Conservation (phyloP, 2,888 invertebrate genomes). For the Rhabditophanes sp. region DNA sequence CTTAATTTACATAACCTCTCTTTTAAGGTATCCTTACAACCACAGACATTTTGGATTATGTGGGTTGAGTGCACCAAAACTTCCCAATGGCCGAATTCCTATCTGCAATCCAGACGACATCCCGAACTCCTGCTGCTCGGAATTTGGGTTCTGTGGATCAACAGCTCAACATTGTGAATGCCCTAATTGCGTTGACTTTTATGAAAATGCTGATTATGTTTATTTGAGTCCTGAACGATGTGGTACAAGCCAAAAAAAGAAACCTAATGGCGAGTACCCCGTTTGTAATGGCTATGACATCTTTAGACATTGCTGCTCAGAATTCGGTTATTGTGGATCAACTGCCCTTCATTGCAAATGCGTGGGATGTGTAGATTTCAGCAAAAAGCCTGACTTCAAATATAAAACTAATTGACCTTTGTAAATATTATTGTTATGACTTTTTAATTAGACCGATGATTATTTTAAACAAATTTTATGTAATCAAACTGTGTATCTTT, state of each 20-base stretch:
- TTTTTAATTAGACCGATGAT: too few relatives aligned
- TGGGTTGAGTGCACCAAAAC: slow-evolving; percentile 22
- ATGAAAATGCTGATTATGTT: slow-evolving; percentile 19
- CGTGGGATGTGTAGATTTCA: slow-evolving; percentile 14
- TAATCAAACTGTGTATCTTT: too few relatives aligned
- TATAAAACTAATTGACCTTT: too few relatives aligned
- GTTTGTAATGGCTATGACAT: slow-evolving; percentile 28
- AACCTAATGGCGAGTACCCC: slow-evolving; percentile 22
- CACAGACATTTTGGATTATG: slow-evolving; percentile 33
- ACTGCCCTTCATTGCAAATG: slow-evolving; percentile 16
- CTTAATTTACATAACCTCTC: too few relatives aligned
- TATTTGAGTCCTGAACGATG: too few relatives aligned
- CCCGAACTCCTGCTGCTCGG: slow-evolving; percentile 28
- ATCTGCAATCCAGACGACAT: slow-evolving; percentile 35
- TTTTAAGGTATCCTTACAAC: too few relatives aligned
- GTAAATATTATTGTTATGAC: too few relatives aligned
- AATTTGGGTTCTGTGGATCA: slow-evolving; percentile 33
- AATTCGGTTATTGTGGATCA: slow-evolving; percentile 26
- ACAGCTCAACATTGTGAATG: slow-evolving; percentile 36
- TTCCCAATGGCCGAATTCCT: slow-evolving; percentile 17
- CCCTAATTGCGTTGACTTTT: slow-evolving; percentile 32
- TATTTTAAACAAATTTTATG: too few relatives aligned
- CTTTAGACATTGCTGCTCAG: slow-evolving; percentile 13
- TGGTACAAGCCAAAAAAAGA: slow-evolving; percentile 25
- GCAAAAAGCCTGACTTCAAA: slow-evolving; percentile 12